Evolutionary conservation across 1,140 invertebrate genomes (phyloP), one percentile per base, ranked within the genome.

Genomic region (Manduca sexta): DNA sequence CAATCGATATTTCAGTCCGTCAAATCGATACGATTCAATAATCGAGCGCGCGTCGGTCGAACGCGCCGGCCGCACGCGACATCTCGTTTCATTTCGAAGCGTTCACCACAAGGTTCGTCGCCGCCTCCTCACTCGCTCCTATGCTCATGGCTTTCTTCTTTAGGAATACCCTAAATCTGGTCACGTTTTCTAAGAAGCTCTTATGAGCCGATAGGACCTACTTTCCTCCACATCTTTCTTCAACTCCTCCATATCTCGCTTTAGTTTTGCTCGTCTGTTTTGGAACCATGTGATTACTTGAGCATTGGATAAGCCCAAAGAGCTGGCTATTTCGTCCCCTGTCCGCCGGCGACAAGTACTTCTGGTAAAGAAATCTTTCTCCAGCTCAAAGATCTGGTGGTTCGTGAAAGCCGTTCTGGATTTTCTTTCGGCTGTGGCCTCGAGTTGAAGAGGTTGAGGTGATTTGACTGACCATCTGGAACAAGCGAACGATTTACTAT

Each of bases 251-350:
- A 98, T 96, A 86, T 99, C 97, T 17, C 98, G 88, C 79, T 99
- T 99, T 52, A 99, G 89, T 86, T 99, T 99, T 52, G 97, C 98
- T 52, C 98, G 88, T 58, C 97, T 88, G 83, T 99, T 99, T 74
- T 99, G 97, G 89, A 99, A 99, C 98, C 98, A 99, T 29, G 97
- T 99, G 85, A 99, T 99, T 53, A 90, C 89, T 88, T 98, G 97
- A 3, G 96, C 96, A 82, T 98, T 98, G 49, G 95, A 97, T 0
- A 99, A 90, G 1, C 97, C 97, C 17, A 99, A 86, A 17, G 93
- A 93, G 60, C 93, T 93, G 1, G 97, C 97, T 47, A 99, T 98
- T 75, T 98, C 96, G 83, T 99, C 97, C 45, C 45, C 97, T 90
- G 84, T 99, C 97, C 0, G 97, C 96, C 0, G 97, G 97, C 30